phyloP scores from a whole-genome alignment of 2,797 vertebrate genomes.

The Tenualosa ilisha region DNA sequence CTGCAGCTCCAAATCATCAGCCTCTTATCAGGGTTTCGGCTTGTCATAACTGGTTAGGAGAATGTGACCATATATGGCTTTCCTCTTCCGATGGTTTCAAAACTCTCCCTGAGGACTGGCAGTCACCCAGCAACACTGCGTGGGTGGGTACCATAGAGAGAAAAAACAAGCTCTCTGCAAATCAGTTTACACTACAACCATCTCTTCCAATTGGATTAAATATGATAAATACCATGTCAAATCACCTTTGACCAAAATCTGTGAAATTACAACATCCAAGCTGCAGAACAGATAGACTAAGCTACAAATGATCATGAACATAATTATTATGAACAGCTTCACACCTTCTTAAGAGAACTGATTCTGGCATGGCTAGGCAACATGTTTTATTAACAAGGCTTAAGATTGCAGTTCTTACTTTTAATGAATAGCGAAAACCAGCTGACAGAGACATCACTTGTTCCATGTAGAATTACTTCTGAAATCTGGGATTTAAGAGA shows the following conservation, averaged over 20 bases:
- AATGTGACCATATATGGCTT: slow-evolving; percentile 58
- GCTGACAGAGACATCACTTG: slow-evolving; percentile 79
- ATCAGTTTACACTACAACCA: slow-evolving; percentile 31
- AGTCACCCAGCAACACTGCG: slow-evolving; percentile 35
- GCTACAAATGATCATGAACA: background rate
- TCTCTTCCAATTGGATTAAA: slow-evolving; percentile 45
- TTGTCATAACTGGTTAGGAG: slow-evolving; percentile 32
- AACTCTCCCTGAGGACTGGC: slow-evolving; percentile 34
- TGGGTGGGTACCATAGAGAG: slow-evolving; percentile 42
- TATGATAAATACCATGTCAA: background rate
- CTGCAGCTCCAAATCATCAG: slow-evolving; percentile 46
- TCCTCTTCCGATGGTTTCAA: slow-evolving; percentile 54
- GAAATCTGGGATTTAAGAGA: slow-evolving; percentile 30
- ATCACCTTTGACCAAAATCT: background rate
- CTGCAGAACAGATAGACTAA: background rate
- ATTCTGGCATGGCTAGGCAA: background rate
- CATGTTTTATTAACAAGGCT: background rate
- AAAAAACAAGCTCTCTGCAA: slow-evolving; percentile 42
- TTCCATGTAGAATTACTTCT: slow-evolving; percentile 84
- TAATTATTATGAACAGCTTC: background rate
- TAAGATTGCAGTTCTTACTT: slow-evolving; percentile 65
- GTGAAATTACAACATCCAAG: background rate
- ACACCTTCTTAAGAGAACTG: background rate
- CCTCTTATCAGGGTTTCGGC: slow-evolving; percentile 27
- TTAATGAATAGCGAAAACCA: slow-evolving; percentile 75